Evolutionary conservation across 1,140 invertebrate species (phyloP), one percentile per base, ranked within the genome.

Genomic region (Drosophila ananassae): DNA sequence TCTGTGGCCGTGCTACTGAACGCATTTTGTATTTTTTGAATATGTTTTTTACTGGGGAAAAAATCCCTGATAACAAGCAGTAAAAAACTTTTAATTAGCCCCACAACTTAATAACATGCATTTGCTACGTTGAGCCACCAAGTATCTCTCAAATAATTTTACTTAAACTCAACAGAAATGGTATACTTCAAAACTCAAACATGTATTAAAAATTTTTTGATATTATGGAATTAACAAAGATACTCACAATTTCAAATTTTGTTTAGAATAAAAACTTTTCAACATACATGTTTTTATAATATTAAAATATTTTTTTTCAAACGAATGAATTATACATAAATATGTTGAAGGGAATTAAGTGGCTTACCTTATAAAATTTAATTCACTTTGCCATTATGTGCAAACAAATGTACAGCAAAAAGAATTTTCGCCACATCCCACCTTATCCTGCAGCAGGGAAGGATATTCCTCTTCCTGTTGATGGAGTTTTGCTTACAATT

Each of bases 21-120:
- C 2, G 22, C 9, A 37, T 44, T 44, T 21, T 28, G 5, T 30
- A 0, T 28, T 28, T 37, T 39, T 66, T 50, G 46, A 68, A 55
- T 58, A 53, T 51, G 63, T 46, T 56, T 37, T 46, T 44, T 56
- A 25, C 32, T 47, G 46, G 51, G n/a, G 8, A 22, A 56, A 56
- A 21, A 62, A 64, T 25, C 47, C 13, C 22, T 41, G 60, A 37
- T 73, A 61, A 59, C 58, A 58, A 48, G 52, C 51, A 51, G 71
- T 22, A 66, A 75, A 73, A 56, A 84, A 84, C 66, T 84, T 84
- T 84, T 84, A 84, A 84, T 84, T 84, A 84, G 68, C 72, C 73
- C 47, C 13, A 32, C 59, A 61, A 76, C 76, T 79, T 73, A 77
- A 80, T 74, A 84, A 46, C 60, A 54, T 54, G 62, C 56, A 76